Evolutionary conservation across 2,797 vertebrate species (phyloP).

Genomic region (Molossus alvarezi): DNA sequence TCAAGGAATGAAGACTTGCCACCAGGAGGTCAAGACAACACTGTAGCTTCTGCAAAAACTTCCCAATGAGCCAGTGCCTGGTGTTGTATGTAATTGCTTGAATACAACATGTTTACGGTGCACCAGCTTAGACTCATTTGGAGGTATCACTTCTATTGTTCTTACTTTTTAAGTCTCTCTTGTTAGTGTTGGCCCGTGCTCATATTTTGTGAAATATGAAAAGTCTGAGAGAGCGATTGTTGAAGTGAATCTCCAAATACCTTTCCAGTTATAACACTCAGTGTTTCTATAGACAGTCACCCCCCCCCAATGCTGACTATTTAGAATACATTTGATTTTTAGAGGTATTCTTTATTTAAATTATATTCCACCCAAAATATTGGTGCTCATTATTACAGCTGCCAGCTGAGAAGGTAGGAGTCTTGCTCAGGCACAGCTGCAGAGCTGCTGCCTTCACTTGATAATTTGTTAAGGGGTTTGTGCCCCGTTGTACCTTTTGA

Average conservation of each 20-base stretch:
- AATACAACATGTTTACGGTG: fast-evolving
- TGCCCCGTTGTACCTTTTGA: background rate
- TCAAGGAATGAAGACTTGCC: background rate
- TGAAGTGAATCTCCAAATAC: background rate
- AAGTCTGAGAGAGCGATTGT: background rate
- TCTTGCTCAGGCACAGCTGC: conserved; percentile 12
- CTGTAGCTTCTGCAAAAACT: background rate
- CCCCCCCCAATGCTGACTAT: background rate
- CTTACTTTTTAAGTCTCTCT: background rate
- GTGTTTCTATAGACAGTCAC: background rate
- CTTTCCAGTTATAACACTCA: background rate
- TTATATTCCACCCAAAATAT: conserved; percentile 54
- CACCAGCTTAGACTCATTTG: background rate
- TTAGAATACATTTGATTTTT: conserved; percentile 43
- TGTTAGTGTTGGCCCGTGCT: background rate
- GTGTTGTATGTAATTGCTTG: background rate
- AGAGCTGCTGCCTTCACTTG: conserved; percentile 7
- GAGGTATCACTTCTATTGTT: background rate
- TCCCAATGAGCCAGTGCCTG: background rate
- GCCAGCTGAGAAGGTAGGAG: background rate
- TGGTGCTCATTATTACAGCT: conserved; percentile 13
- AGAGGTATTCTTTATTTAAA: conserved; percentile 56
- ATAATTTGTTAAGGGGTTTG: conserved; percentile 42
- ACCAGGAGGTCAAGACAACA: background rate
- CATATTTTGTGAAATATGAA: background rate